A percentile compares a stretch with the other conserved stretches of the same genome.
Conservation (phyloP, 2,797 vertebrate genomes). For the Ptychobarbus kaznakovi region DNA sequence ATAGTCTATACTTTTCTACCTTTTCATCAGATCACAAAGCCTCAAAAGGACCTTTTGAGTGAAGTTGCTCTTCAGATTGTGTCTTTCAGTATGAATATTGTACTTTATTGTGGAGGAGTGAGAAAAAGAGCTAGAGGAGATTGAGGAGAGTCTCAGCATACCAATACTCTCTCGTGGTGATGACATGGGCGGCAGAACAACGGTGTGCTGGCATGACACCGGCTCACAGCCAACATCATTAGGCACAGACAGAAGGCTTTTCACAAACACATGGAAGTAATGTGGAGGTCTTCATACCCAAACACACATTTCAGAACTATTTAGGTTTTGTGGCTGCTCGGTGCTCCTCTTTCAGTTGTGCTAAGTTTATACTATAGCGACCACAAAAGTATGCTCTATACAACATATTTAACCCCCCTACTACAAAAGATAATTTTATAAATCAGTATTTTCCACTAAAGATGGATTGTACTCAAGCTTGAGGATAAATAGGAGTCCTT, state of each 20-base stretch:
- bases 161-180: slow-evolving; percentile 79
- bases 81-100: slow-evolving; percentile 52
- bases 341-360: slow-evolving; percentile 35
- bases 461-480: not conserved
- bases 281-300: slow-evolving; percentile 57
- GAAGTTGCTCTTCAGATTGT: slow-evolving; percentile 18
- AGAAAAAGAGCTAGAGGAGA: slow-evolving; percentile 50
- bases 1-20: not conserved
- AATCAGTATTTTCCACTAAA: not conserved
- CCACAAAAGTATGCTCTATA: not conserved
- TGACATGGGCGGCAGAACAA: slow-evolving; percentile 82
- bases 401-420: not conserved
- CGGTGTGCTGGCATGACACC: slow-evolving; percentile 77
- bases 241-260: slow-evolving; percentile 79
- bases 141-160: slow-evolving; percentile 79
- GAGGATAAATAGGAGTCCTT: not conserved
- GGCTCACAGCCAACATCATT: slow-evolving; percentile 51
- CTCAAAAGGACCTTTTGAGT: slow-evolving; percentile 5
- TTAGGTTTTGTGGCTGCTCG: slow-evolving; percentile 40
- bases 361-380: slow-evolving; percentile 11
- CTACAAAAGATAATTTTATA: not conserved
- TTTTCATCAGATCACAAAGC: slow-evolving; percentile 9
- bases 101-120: slow-evolving; percentile 43
- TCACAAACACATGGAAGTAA: slow-evolving; percentile 78
- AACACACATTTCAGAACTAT: slow-evolving; percentile 45